phyloP scores from a whole-genome alignment of 1,140 invertebrate species.

The Leptonema lineaticorne region DNA sequence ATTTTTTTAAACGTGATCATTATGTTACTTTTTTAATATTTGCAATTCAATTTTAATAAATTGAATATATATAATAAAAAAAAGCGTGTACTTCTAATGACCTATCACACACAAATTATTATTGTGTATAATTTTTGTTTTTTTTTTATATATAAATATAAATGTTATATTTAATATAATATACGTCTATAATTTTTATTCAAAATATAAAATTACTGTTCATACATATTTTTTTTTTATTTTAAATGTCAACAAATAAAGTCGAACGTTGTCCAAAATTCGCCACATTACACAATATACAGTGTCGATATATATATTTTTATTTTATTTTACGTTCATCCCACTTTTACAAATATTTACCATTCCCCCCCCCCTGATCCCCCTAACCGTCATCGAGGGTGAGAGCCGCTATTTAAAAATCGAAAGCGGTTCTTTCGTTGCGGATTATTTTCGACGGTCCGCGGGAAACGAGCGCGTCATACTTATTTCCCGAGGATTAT shows the following conservation, averaged over 20 bases:
- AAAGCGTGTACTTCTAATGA: too few species aligned
- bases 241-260: not conserved
- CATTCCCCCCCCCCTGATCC: conserved; percentile 3
- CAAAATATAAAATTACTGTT: too few species aligned
- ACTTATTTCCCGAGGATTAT: conserved; percentile 40
- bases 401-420: conserved; percentile 39
- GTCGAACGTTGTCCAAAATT: not conserved
- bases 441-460: conserved; percentile 36
- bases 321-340: conserved; percentile 15
- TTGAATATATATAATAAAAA: too few species aligned
- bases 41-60: too few species aligned
- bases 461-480: too few species aligned
- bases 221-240: not conserved
- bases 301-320: not conserved
- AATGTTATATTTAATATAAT: too few species aligned
- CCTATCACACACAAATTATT: too few species aligned
- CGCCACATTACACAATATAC: not conserved
- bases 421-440: conserved; percentile 34
- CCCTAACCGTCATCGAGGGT: not conserved
- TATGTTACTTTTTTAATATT: too few species aligned
- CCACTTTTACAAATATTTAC: conserved; percentile 9
- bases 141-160: too few species aligned
- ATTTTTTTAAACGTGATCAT: too few species aligned
- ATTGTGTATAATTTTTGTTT: too few species aligned
- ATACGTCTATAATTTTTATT: too few species aligned